phyloP scores from a whole-genome alignment of 1,140 invertebrate genomes.

The Drosophila obscura region DNA sequence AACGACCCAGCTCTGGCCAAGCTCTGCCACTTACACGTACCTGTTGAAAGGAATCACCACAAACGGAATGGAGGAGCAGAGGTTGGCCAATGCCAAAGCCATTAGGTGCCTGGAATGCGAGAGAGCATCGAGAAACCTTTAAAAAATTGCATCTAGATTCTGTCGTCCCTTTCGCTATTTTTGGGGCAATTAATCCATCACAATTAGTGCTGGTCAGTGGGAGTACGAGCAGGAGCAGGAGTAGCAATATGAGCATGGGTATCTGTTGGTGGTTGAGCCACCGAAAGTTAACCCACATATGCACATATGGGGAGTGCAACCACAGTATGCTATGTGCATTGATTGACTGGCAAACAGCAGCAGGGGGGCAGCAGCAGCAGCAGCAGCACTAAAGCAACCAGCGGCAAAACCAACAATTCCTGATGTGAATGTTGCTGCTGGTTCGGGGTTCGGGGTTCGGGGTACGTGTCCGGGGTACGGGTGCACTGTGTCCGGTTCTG shows the following conservation, averaged over 20 bases:
- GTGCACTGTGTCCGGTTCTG: too few species aligned
- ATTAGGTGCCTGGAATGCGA: neutral
- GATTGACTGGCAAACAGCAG: slow-evolving; percentile 54
- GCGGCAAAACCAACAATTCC: slow-evolving; percentile 15
- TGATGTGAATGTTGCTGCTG: too few species aligned
- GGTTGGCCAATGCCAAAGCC: neutral
- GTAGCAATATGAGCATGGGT: neutral
- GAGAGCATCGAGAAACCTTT: neutral
- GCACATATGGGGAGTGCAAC: slow-evolving; percentile 9
- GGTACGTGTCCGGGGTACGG: too few species aligned
- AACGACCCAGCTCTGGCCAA: too few species aligned
- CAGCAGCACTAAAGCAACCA: neutral
- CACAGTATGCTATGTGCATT: slow-evolving; percentile 29
- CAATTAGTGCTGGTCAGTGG: slow-evolving; percentile 35
- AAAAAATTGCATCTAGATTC: slow-evolving; percentile 29
- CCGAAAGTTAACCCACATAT: neutral
- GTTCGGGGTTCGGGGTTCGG: too few species aligned
- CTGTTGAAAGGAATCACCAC: too few species aligned
- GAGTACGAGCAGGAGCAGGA: too few species aligned
- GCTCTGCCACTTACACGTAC: too few species aligned
- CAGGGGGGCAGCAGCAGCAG: neutral
- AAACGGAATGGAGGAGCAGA: too few species aligned
- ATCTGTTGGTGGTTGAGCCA: neutral
- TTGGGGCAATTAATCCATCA: slow-evolving; percentile 47
- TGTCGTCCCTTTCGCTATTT: neutral